Percentiles rank a stretch among this genome's conserved stretches.
phyloP scores from a whole-genome alignment of 2,888 invertebrate species.

The Yponomeuta plumbellus region DNA sequence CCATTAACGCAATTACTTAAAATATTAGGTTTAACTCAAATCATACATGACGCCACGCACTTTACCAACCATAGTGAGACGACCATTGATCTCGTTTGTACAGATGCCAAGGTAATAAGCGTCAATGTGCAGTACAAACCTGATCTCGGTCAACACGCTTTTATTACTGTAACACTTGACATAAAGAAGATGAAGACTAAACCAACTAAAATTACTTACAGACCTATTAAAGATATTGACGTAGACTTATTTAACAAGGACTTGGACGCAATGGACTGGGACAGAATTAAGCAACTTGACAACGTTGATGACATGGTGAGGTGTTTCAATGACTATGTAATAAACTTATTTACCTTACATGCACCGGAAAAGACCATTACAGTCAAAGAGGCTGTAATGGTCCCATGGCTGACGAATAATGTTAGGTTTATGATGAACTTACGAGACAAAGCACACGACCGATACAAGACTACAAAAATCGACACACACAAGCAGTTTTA shows the following conservation, averaged over 20 bases:
- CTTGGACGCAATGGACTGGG: no score
- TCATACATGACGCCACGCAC: no score
- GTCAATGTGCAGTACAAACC: background rate
- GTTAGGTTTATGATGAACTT: slow-evolving; percentile 5
- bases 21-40: background rate
- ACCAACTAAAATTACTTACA: background rate
- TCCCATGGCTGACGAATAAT: slow-evolving; percentile 4
- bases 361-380: slow-evolving; percentile 5
- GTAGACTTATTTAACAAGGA: no score
- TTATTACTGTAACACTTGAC: background rate
- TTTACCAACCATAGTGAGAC: no score
- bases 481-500: background rate
- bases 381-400: background rate
- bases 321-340: background rate
- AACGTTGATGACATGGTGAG: slow-evolving; percentile 1
- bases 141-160: background rate
- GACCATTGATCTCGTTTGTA: slow-evolving; percentile 7
- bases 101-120: background rate
- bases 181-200: background rate
- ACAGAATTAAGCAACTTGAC: background rate
- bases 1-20: background rate
- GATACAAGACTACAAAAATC: background rate
- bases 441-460: slow-evolving; percentile 5
- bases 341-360: background rate
- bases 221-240: slow-evolving; percentile 3